These are phyloP conservation scores for Drosophila sucinea DNA, from an alignment of 1,140 invertebrate species.

Conservation along the genomic window DNA sequence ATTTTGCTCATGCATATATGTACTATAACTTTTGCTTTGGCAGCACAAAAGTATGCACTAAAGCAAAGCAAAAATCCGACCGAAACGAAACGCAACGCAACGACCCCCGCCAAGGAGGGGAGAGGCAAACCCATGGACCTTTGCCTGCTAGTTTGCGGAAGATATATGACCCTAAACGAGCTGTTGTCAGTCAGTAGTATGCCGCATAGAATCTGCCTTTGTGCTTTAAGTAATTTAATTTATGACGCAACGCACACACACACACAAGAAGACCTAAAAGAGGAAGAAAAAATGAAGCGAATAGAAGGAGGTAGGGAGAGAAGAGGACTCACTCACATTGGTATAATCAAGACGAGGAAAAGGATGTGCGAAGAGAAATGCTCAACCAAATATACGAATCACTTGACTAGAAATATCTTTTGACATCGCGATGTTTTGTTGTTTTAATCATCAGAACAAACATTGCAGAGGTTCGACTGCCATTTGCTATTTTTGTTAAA, in stretches of 20 bases:
- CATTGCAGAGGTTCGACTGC: no score
- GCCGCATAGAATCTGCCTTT: slow-evolving; percentile 43
- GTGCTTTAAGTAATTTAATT: slow-evolving; percentile 71
- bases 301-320: background rate
- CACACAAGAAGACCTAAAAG: slow-evolving; percentile 5
- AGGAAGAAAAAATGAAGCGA: slow-evolving; percentile 1
- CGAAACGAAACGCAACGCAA: slow-evolving; percentile 2
- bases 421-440: no score
- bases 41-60: slow-evolving; percentile 43
- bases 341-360: no score
- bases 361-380: no score
- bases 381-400: no score
- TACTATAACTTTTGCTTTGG: slow-evolving; percentile 35
- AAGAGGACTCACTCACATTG: no score
- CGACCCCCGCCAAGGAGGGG: background rate
- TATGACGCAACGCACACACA: slow-evolving; percentile 43
- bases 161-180: slow-evolving; percentile 55
- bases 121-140: no score
- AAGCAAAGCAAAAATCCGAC: slow-evolving; percentile 33
- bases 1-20: slow-evolving; percentile 51
- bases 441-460: no score
- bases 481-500: no score
- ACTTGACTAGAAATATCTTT: no score
- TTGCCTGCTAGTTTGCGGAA: slow-evolving; percentile 25
- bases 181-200: slow-evolving; percentile 47